Evolutionary conservation across 2,888 invertebrate species (phyloP), one percentile per base, ranked within the genome.

Genomic region (Pachydiplax longipennis): DNA sequence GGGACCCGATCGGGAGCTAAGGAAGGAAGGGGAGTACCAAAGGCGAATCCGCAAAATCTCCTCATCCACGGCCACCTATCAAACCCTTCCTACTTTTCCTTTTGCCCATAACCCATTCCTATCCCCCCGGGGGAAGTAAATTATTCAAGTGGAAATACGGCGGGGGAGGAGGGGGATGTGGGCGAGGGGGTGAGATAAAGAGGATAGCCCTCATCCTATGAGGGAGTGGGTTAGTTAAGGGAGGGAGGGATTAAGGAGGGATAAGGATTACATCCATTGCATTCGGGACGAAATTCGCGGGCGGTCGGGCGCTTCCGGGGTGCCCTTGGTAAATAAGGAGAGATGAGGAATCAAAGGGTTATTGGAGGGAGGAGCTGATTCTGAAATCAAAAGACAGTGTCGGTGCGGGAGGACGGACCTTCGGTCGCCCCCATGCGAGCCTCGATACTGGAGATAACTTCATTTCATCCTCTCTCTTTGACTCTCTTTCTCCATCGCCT

Each of bases 11-110:
- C 53, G 83, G 18, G 31, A 31, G 80, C n/a, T 18, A 15, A 22
- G 83, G 53, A 83, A 35, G 83, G 53, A 35, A 25, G 44, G 25
- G 6, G 53, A 22, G 37, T 37, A 87, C 87, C 87, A 87, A 87
- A 87, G 87, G 87, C 37, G 87, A 65, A 87, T 87, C 87, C 87
- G 61, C 87, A 87, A 87, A 87, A 87, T 87, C 87, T 87, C 83
- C 83, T 83, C 83, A 83, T 87, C 87, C 61, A 65, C 87, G 87
- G 87, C 87, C 65, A 87, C 87, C 87, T 61, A 87, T 87, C 87
- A 87, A 87, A 87, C 87, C 87, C 87, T 87, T 87, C 12, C 58
- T 61, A 58, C 87, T 87, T 87, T 87, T 87, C 87, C 87, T 87
- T 87, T 87, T 61, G 37, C n/a, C 87, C 87, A 87, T 87, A 87